Evolutionary conservation across 1,140 invertebrate genomes (phyloP).

Genomic region (Lamellibrachia luymesi): DNA sequence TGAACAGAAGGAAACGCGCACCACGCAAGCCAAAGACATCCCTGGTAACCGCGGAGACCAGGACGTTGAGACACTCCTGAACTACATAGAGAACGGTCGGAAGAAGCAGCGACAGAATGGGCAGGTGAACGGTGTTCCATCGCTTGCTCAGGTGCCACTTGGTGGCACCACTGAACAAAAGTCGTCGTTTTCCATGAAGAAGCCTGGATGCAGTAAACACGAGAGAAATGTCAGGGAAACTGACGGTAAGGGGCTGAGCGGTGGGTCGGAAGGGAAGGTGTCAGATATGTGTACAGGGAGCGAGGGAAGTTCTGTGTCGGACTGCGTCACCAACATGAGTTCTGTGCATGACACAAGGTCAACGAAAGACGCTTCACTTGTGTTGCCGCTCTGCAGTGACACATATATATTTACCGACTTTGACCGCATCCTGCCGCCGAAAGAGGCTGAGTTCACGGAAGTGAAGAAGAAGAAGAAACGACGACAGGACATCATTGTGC

Average conservation of each 20-base stretch:
- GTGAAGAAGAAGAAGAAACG: not conserved
- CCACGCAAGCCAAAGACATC: not conserved
- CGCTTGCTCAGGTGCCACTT: not conserved
- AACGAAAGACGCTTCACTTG: not conserved
- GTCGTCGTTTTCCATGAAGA: not conserved
- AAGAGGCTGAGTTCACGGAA: not conserved
- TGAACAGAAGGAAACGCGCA: not conserved
- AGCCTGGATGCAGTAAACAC: not conserved
- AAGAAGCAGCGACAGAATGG: not conserved
- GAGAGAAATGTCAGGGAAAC: not conserved
- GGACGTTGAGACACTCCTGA: not conserved
- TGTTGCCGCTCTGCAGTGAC: not conserved
- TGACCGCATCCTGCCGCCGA: not conserved
- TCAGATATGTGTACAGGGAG: not conserved
- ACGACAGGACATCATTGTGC: not conserved
- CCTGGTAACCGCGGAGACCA: not conserved
- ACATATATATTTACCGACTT: not conserved
- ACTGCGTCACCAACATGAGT: not conserved
- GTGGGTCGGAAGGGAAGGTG: not conserved
- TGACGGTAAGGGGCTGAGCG: not conserved
- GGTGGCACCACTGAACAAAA: not conserved
- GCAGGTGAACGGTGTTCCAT: not conserved
- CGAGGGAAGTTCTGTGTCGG: not conserved
- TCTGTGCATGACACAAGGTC: not conserved
- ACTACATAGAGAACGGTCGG: not conserved